phyloP scores from a whole-genome alignment of 2,797 vertebrate genomes.

The Mionectes olivaceus region DNA sequence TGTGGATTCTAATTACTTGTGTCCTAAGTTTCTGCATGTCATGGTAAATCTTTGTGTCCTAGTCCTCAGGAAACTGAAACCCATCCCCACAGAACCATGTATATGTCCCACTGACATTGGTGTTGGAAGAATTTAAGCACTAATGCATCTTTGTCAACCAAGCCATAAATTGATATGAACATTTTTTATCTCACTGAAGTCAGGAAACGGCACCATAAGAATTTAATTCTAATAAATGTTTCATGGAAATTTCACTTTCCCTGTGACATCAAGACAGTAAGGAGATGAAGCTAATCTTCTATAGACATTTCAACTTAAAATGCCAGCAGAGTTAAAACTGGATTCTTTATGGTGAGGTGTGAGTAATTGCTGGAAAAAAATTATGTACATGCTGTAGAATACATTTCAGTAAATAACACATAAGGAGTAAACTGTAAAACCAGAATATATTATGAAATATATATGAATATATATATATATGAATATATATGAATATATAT shows the following conservation, averaged over 20 bases:
- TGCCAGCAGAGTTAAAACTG: neutral
- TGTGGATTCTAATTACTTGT: neutral
- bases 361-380: neutral
- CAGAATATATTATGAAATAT: neutral
- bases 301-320: neutral
- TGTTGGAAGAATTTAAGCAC: neutral
- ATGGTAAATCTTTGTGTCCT: neutral
- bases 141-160: neutral
- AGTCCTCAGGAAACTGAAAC: neutral
- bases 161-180: neutral
- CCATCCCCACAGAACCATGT: neutral
- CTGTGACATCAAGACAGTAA: neutral
- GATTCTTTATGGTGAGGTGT: neutral
- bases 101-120: neutral
- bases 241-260: neutral
- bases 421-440: neutral
- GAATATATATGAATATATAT: no score
- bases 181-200: neutral
- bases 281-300: neutral
- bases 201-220: neutral
- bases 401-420: neutral
- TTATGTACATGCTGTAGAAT: accelerated
- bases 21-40: neutral
- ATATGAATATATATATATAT: no score
- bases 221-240: neutral